Conservation (phyloP, 2,797 vertebrate genomes). For the Phoeniculus purpureus region DNA sequence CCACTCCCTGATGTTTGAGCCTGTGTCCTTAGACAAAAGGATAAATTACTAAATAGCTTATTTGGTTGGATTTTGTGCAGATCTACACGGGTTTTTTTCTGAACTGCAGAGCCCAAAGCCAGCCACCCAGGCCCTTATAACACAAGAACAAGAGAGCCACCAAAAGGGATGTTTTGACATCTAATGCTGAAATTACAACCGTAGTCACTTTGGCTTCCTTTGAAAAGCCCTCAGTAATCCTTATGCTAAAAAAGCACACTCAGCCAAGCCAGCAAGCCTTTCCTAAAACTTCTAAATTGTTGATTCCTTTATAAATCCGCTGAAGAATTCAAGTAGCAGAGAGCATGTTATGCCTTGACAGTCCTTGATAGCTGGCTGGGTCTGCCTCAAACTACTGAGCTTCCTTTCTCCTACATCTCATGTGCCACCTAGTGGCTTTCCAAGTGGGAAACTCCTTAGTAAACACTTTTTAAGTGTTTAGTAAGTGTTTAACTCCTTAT, state of each 20-base stretch:
- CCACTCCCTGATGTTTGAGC: not conserved
- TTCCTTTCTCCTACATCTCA: constrained; percentile 41
- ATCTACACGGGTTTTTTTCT: not conserved
- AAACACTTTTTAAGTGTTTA: too few species aligned
- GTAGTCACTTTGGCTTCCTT: not conserved
- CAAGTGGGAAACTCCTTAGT: not conserved
- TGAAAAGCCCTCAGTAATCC: not conserved
- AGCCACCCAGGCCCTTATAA: not conserved
- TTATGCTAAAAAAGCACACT: not conserved
- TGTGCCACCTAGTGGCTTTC: constrained; percentile 74
- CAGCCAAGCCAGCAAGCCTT: not conserved
- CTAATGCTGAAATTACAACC: not conserved
- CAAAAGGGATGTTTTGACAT: not conserved
- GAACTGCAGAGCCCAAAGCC: not conserved
- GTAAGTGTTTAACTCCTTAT: too few species aligned
- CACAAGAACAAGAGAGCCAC: not conserved
- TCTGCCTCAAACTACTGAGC: fast-evolving
- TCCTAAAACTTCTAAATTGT: not conserved
- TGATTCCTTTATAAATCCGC: not conserved
- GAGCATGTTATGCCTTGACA: not conserved
- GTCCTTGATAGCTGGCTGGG: not conserved
- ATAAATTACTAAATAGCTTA: not conserved
- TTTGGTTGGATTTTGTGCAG: not conserved
- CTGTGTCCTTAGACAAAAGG: not conserved
- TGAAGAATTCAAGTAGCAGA: not conserved